phyloP scores from a whole-genome alignment of 1,140 invertebrate species.

The Physella acuta region DNA sequence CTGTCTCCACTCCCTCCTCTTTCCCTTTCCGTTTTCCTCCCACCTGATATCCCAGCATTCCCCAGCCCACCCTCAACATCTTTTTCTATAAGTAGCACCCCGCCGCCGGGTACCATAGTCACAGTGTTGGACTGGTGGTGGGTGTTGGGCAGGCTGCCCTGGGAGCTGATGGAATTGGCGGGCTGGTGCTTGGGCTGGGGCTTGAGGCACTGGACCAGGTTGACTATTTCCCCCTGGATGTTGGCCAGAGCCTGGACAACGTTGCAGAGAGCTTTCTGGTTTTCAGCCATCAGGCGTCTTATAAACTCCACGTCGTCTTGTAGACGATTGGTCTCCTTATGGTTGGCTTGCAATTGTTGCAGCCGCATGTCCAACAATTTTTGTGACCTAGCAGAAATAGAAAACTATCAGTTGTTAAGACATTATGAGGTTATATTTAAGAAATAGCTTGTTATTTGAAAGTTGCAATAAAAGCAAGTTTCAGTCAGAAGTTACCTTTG shows the following conservation, averaged over 20 bases:
- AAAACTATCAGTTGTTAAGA: not conserved
- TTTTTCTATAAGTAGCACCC: conserved; percentile 2
- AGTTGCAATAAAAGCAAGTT: too few relatives aligned
- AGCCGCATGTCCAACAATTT: conserved; percentile 56
- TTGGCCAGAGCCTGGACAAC: conserved; percentile 55
- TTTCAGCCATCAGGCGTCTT: conserved; percentile 56
- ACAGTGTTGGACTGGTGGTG: conserved; percentile 8
- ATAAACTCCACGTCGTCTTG: conserved; percentile 59
- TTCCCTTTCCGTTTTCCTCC: not conserved
- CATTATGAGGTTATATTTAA: not conserved
- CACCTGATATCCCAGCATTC: not conserved
- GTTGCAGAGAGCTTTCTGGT: conserved; percentile 58
- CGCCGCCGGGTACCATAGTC: conserved; percentile 7
- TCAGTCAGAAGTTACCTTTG: conserved; percentile 33
- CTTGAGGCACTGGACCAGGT: conserved; percentile 50
- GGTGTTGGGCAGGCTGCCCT: conserved; percentile 9
- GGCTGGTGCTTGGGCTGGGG: conserved; percentile 31
- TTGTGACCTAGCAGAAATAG: conserved; percentile 15
- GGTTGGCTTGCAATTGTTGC: conserved; percentile 57
- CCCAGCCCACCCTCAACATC: conserved; percentile 2
- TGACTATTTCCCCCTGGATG: conserved; percentile 57
- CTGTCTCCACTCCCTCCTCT: not conserved
- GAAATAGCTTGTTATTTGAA: too few relatives aligned
- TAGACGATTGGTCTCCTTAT: conserved; percentile 52
- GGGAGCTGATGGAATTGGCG: conserved; percentile 6